Evolutionary conservation across 2,888 invertebrate genomes (phyloP), one percentile per base, ranked within the genome.

Genomic region (Tenthredo distinguenda): DNA sequence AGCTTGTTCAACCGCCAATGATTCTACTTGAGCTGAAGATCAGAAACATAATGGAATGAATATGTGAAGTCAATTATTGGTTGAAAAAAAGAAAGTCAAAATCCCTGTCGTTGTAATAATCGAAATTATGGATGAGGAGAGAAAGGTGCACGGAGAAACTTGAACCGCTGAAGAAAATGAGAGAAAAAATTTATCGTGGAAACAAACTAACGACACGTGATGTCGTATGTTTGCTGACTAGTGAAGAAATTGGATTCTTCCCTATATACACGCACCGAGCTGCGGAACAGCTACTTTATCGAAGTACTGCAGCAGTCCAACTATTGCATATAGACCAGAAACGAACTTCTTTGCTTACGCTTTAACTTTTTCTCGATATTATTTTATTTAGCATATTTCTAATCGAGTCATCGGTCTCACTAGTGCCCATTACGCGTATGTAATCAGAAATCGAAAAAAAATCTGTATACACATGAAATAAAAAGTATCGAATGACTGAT

Each of bases 201-300:
- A 62, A 37, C 40, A 62, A 62, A 62, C 37, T 18, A 37, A n/a
- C 10, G 47, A 37, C 81, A 81, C 81, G 81, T 81, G 62, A 81
- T 62, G 40, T 40, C 40, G 79, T 31, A 37, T 21, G 81, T 40
- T 18, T 81, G 81, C 81, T 81, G 81, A 81, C 81, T n/a, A 40
- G 12, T 37, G 12, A 34, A 81, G 81, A 81, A 81, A 81, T 62
- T 40, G 37, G 81, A 81, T 40, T 62, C 62, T 58, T 3, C 10
- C n/a, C 34, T 12, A 40, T 21, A 7, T 55, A 62, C 40, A 62
- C 81, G 81, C 81, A 81, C 81, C 4, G 34, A n/a, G n/a, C 12
- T 37, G 43, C 21, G 40, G 40, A 21, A 10, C 21, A 68, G 18
- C 43, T 10, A 72, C 72, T 72, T 72, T 43, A 40, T 37, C 21